Conservation (phyloP, 2,888 invertebrate genomes). For the Yponomeuta sedellus region DNA sequence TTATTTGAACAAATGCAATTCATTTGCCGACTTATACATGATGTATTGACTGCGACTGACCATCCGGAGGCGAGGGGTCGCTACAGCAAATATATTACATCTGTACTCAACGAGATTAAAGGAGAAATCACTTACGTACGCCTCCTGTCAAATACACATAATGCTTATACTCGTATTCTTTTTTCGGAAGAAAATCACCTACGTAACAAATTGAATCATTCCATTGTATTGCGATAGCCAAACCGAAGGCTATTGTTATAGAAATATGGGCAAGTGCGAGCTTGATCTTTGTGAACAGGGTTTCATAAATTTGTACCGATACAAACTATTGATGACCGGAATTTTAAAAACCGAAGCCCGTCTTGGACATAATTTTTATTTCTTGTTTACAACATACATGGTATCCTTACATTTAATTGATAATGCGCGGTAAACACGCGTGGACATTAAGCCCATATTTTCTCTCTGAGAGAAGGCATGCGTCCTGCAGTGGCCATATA, state of each 20-base stretch:
- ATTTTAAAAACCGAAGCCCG: no score
- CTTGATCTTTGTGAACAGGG: no score
- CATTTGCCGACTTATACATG: slow-evolving; percentile 35
- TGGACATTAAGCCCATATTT: no score
- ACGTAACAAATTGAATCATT: not conserved
- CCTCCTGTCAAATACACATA: not conserved
- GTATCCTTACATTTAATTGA: no score
- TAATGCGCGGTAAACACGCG: no score
- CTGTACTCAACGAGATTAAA: slow-evolving; percentile 18
- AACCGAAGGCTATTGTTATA: not conserved
- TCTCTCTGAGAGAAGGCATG: no score
- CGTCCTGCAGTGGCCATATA: no score
- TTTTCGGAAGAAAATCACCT: not conserved
- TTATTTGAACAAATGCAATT: slow-evolving; percentile 45
- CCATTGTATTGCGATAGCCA: not conserved
- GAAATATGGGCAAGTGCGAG: no score
- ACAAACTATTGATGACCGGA: no score
- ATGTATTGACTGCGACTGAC: slow-evolving; percentile 29
- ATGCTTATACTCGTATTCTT: not conserved
- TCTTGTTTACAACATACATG: no score
- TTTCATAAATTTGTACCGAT: no score
- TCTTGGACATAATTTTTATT: no score
- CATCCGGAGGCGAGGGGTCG: slow-evolving; percentile 14
- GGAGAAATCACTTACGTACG: slow-evolving; percentile 5
- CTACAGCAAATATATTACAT: slow-evolving; percentile 17